Conservation (phyloP, 2,113 vertebrate genomes). For the Oncorhynchus kisutch region DNA sequence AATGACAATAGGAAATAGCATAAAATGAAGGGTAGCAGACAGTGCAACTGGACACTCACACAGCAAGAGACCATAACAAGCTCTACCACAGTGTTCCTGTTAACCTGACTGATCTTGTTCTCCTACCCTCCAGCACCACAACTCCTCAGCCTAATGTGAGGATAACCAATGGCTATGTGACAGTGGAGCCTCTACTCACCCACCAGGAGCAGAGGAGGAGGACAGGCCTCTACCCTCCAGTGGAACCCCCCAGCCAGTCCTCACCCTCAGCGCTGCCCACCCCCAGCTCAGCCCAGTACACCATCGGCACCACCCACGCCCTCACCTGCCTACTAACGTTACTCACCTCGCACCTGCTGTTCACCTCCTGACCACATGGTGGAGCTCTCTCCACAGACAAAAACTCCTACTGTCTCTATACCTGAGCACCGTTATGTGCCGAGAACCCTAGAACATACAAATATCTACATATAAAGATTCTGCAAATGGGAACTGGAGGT, state of each 20-base stretch:
- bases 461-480: neutral
- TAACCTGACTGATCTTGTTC: neutral
- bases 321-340: slow-evolving; percentile 63
- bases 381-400: slow-evolving; percentile 37
- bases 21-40: too few species aligned
- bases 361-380: slow-evolving; percentile 82
- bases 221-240: slow-evolving; percentile 10
- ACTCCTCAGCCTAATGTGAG: slow-evolving; percentile 79
- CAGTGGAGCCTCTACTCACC: slow-evolving; percentile 76
- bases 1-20: too few species aligned
- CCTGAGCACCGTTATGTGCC: slow-evolving; percentile 30
- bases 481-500: slow-evolving; percentile 5
- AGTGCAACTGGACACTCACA: too few species aligned
- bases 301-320: neutral
- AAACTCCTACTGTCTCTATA: slow-evolving; percentile 29
- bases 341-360: slow-evolving; percentile 63
- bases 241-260: slow-evolving; percentile 6
- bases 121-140: slow-evolving; percentile 70
- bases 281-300: slow-evolving; percentile 55
- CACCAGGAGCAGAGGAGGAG: slow-evolving; percentile 61
- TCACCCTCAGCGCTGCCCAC: slow-evolving; percentile 44
- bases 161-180: slow-evolving; percentile 83
- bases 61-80: neutral
- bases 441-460: slow-evolving; percentile 11
- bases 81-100: neutral